Conservation (phyloP, 2,888 invertebrate genomes). For the Gisinianus flammeolus region DNA sequence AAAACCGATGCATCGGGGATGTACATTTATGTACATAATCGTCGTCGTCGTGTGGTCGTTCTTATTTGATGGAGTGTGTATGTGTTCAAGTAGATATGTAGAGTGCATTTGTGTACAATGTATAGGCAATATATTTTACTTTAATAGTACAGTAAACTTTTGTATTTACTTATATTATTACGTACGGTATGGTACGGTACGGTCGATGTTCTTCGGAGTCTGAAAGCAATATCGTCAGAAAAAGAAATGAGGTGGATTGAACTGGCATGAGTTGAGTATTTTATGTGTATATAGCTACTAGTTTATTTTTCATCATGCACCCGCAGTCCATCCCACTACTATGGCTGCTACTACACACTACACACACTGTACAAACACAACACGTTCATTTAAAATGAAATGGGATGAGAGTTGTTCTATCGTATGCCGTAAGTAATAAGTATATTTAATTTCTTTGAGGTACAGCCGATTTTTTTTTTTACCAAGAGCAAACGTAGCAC, state of each 20-base stretch:
- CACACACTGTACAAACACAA: neutral
- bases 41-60: too few relatives aligned
- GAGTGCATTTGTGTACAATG: neutral
- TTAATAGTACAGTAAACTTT: neutral
- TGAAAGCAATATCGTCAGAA: conserved; percentile 24
- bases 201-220: neutral
- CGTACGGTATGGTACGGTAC: conserved; percentile 4
- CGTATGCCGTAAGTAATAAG: neutral
- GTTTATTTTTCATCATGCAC: conserved; percentile 14
- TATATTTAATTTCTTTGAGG: conserved; percentile 19
- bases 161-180: conserved; percentile 1
- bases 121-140: neutral
- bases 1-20: too few relatives aligned
- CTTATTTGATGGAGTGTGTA: neutral
- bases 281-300: conserved; percentile 33
- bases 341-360: neutral
- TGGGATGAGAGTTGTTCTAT: conserved; percentile 9
- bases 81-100: neutral
- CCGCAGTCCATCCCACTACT: neutral
- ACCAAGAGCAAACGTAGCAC: neutral
- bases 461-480: neutral
- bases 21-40: too few relatives aligned
- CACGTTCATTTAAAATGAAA: conserved; percentile 18
- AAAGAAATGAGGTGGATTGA: conserved; percentile 40
- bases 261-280: conserved; percentile 36